Percentiles rank a stretch among this genome's conserved stretches.
Evolutionary conservation across 1,140 invertebrate genomes (phyloP).

Genomic region (Brachionus sp.): DNA sequence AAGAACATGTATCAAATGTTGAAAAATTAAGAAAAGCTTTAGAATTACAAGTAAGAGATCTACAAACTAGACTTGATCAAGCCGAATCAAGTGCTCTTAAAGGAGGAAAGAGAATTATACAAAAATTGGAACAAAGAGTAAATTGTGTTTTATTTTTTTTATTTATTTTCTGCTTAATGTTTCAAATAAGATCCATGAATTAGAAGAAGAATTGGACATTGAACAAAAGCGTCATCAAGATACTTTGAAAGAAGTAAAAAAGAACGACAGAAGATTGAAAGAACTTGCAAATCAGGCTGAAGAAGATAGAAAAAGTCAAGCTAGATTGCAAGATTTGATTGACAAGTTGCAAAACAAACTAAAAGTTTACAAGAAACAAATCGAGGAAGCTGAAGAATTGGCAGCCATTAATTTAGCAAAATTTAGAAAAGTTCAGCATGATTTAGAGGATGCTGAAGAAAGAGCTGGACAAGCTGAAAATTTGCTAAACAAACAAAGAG

Average conservation of each 20-base stretch:
- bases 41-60: slow-evolving; percentile 94
- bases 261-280: slow-evolving; percentile 72
- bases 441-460: slow-evolving; percentile 85
- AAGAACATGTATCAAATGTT: slow-evolving; percentile 89
- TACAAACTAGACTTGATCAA: slow-evolving; percentile 90
- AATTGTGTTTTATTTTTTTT: slow-evolving; percentile 34
- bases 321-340: slow-evolving; percentile 92
- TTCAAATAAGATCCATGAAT: slow-evolving; percentile 63
- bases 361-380: slow-evolving; percentile 98
- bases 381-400: slow-evolving; percentile 97
- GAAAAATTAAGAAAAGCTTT: slow-evolving; percentile 96
- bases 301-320: slow-evolving; percentile 95
- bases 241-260: slow-evolving; percentile 68
- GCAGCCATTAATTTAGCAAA: slow-evolving; percentile 96
- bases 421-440: slow-evolving; percentile 81
- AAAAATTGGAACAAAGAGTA: slow-evolving; percentile 63
- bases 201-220: slow-evolving; percentile 93
- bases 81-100: slow-evolving; percentile 93
- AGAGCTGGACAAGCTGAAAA: slow-evolving; percentile 94
- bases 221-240: slow-evolving; percentile 87
- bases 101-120: slow-evolving; percentile 81
- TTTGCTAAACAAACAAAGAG: slow-evolving; percentile 92
- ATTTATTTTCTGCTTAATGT: not conserved
- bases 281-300: slow-evolving; percentile 85
- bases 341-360: slow-evolving; percentile 99